Percentiles rank a stretch among this genome's conserved stretches.
phyloP scores from a whole-genome alignment of 1,140 invertebrate genomes.

The Nilaparvata lugens region DNA sequence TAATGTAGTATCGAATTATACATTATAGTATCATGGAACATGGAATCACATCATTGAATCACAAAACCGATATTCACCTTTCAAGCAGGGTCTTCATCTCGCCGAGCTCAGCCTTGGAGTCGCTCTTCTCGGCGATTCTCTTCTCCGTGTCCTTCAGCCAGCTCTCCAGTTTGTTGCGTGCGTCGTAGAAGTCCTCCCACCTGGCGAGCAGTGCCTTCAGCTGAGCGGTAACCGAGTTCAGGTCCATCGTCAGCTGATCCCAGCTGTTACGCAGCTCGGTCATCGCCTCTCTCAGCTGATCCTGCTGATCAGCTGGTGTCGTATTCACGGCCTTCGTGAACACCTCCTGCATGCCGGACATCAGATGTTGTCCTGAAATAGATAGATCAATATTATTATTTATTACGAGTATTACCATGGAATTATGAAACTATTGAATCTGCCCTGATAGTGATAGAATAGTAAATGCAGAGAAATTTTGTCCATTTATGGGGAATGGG shows the following conservation, averaged over 20 bases:
- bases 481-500: too few species aligned
- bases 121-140: conserved; percentile 51
- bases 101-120: conserved; percentile 71
- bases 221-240: conserved; percentile 66
- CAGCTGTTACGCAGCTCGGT: conserved; percentile 64
- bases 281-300: conserved; percentile 56
- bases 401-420: too few species aligned
- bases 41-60: too few species aligned
- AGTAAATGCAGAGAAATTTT: too few species aligned
- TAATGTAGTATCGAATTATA: too few species aligned
- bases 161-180: conserved; percentile 52
- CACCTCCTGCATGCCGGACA: conserved; percentile 67
- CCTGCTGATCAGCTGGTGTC: conserved; percentile 68
- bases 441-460: too few species aligned
- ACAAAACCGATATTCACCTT: conserved; percentile 44
- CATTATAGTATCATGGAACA: too few species aligned
- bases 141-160: conserved; percentile 53
- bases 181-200: conserved; percentile 73
- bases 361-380: conserved; percentile 67
- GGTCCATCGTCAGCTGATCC: conserved; percentile 72
- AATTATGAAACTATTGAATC: too few species aligned
- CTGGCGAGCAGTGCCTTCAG: conserved; percentile 63
- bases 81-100: conserved; percentile 87
- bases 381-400: background rate
- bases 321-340: conserved; percentile 77